phyloP scores from a whole-genome alignment of 2,797 vertebrate genomes.

The Cossypha dichroa region DNA sequence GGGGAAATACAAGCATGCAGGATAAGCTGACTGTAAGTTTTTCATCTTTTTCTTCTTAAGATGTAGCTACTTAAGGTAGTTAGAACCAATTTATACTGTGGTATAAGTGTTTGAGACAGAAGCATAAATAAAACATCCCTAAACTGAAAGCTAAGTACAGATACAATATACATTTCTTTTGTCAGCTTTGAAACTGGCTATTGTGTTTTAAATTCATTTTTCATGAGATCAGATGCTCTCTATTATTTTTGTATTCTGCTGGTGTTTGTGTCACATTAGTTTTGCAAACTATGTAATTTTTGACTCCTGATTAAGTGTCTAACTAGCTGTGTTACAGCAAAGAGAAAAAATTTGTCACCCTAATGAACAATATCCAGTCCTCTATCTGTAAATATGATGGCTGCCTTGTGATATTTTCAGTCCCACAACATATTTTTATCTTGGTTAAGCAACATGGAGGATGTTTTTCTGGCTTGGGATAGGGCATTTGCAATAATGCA shows the following conservation, averaged over 20 bases:
- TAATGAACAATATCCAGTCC: background rate
- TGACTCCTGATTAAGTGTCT: background rate
- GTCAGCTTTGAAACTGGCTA: background rate
- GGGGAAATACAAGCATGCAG: background rate
- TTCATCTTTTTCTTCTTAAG: background rate
- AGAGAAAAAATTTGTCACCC: background rate
- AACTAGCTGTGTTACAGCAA: background rate
- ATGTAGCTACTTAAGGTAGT: background rate
- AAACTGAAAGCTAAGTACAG: background rate
- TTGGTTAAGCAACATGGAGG: constrained; percentile 3
- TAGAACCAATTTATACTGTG: background rate
- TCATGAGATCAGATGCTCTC: background rate
- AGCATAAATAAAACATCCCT: background rate
- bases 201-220: background rate
- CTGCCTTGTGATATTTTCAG: background rate
- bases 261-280: background rate
- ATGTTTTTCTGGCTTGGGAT: background rate
- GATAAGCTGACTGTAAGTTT: background rate
- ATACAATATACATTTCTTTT: background rate
- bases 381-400: background rate
- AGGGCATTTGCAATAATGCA: background rate
- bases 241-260: background rate
- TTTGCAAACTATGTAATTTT: background rate
- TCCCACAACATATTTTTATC: background rate
- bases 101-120: background rate